Conservation (phyloP, 2,113 vertebrate species). For the Danio rerio region DNA sequence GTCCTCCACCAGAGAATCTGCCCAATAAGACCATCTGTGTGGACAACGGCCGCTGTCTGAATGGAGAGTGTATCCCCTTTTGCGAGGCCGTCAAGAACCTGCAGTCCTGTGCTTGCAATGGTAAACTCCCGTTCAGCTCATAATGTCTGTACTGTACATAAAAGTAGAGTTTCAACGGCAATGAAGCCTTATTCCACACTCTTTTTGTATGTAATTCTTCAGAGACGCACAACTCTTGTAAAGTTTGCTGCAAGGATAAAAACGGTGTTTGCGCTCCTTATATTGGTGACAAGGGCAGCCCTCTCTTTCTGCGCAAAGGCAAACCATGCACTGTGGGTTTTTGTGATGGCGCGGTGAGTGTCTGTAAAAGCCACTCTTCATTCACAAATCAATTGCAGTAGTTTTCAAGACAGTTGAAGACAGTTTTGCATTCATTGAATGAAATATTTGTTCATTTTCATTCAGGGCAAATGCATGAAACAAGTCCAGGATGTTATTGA, state of each 20-base stretch:
- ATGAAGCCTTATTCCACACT: neutral
- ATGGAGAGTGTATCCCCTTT: conserved; percentile 90
- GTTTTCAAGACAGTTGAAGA: neutral
- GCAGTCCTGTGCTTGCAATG: conserved; percentile 89
- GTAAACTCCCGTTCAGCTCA: conserved; percentile 69
- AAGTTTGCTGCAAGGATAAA: conserved; percentile 86
- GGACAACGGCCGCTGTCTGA: conserved; percentile 88
- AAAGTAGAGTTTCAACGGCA: neutral
- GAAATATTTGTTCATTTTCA: neutral
- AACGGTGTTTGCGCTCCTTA: conserved; percentile 82
- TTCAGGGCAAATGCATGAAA: conserved; percentile 94
- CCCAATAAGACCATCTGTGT: conserved; percentile 84
- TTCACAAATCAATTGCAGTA: neutral
- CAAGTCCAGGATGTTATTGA: conserved; percentile 96
- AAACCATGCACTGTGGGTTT: conserved; percentile 97
- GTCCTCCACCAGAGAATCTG: conserved; percentile 87
- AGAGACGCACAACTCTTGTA: conserved; percentile 91
- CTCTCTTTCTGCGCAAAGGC: conserved; percentile 89
- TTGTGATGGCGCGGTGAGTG: conserved; percentile 88
- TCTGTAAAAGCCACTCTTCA: neutral
- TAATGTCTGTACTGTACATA: neutral
- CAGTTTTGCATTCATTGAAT: neutral
- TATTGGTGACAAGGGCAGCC: conserved; percentile 62
- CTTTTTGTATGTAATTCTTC: neutral
- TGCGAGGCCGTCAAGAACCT: conserved; percentile 83